These are phyloP conservation scores for Ploceus nigricollis DNA, from an alignment of 2,113 vertebrate genomes.

Conservation along the genomic window DNA sequence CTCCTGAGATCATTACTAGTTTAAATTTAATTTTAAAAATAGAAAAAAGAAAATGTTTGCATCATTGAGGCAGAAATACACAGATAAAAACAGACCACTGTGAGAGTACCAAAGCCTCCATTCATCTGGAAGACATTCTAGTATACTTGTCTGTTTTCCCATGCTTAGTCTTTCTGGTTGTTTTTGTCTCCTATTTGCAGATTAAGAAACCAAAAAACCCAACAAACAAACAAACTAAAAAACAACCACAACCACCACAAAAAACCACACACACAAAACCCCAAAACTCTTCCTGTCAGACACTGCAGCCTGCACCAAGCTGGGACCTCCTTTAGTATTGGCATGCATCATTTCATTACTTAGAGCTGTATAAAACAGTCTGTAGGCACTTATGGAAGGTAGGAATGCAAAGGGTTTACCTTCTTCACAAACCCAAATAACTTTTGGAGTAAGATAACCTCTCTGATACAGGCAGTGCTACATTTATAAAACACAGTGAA, in stretches of 20 bases:
- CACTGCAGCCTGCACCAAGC: not conserved
- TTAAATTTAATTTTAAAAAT: not conserved
- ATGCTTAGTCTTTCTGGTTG: not conserved
- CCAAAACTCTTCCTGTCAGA: not conserved
- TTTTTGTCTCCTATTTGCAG: not conserved
- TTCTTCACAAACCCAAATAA: not conserved
- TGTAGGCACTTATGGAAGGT: not conserved
- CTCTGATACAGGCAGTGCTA: not conserved
- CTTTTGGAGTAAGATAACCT: not conserved
- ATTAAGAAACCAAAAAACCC: not conserved
- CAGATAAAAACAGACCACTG: not conserved
- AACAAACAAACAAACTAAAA: not conserved
- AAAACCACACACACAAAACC: fast-evolving
- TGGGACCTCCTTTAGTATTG: not conserved
- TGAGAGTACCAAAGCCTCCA: not conserved
- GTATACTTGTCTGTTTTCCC: not conserved
- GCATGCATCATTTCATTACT: not conserved
- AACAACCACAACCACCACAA: not conserved
- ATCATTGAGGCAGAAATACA: not conserved
- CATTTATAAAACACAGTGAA: not conserved
- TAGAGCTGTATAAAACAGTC: not conserved
- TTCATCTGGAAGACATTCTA: not conserved
- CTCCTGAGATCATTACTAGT: not conserved
- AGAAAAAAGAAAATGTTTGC: not conserved
- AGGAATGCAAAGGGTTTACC: not conserved